A percentile compares a stretch with the other conserved stretches of the same genome.
phyloP scores from a whole-genome alignment of 2,113 vertebrate genomes.

The Chaenogobius annularis region DNA sequence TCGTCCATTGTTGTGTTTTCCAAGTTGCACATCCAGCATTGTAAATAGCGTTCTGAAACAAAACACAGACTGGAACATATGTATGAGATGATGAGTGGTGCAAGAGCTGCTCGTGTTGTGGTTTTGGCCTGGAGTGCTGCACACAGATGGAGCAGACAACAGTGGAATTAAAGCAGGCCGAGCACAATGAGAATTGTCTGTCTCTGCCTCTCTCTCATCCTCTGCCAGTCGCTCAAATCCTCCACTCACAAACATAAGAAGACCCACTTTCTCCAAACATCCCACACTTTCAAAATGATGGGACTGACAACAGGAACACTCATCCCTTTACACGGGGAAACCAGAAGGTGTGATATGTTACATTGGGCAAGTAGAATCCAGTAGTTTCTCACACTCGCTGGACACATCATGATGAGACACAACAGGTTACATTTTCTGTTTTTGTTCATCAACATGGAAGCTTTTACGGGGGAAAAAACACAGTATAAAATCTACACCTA shows the following conservation, averaged over 20 bases:
- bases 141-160: conserved; percentile 30
- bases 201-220: conserved; percentile 2
- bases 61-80: not conserved
- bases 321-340: not conserved
- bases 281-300: not conserved
- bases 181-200: conserved; percentile 27
- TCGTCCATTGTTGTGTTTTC: not conserved
- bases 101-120: conserved; percentile 26
- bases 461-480: no score
- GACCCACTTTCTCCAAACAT: not conserved
- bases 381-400: no score
- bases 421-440: no score
- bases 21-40: not conserved
- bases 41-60: not conserved
- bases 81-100: not conserved
- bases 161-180: conserved; percentile 26
- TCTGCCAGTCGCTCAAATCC: conserved; percentile 8
- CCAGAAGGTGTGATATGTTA: not conserved
- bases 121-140: conserved; percentile 31
- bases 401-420: no score
- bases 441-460: no score
- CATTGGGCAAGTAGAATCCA: not conserved
- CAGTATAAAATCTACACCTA: no score
- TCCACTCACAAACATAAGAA: not conserved
- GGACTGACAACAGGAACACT: not conserved